Base-by-base conservation (phyloP, 2,113 vertebrate genomes). In the Oncorhynchus kisutch region DNA sequence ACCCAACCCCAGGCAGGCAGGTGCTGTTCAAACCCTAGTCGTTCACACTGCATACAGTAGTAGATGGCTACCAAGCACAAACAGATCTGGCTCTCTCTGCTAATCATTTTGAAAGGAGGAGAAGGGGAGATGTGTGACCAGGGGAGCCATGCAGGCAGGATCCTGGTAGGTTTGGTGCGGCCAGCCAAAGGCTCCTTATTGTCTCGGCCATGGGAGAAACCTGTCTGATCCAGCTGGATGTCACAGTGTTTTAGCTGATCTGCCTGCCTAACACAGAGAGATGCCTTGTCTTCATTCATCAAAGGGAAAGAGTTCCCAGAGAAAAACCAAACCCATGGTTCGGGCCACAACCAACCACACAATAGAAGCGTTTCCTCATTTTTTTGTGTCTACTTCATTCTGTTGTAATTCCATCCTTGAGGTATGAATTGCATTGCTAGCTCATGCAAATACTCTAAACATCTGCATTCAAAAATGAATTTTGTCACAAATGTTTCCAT, bases 191-290 rank as follows among this genome's bases (percentile, higher is more conserved):
- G 68, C 29, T 78, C 73, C 78, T 59, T 22, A 69, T 39, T 76
- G 11, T 72, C 82, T 76, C 54, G 81, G 57, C 67, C 67, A 76
- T 49, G 70, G 78, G 64, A 83, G 78, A 89, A 78, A 83, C 66
- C 25, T 84, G 60, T 49, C 16, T 5, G 73, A 85, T 87, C 81
- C 78, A 87, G 81, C 82, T 83, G 84, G 84, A 83, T 79, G 78
- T 79, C 59, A 77, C 34, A 29, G 74, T 45, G 9, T 45, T 45
- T 11, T 57, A 18, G 54, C 54, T 57, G 54, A 20, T 57, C 54
- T 84, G 70, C 48, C 49, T 79, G 62, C 82, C 81, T 73, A 76
- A 80, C 71, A 85, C 74, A 79, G 68, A 75, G 69, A 73, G 74
- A 54, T 25, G 20, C 57, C 80, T 77, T 78, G 71, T 78, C 74